Evolutionary conservation across 2,113 vertebrate species (phyloP).

Genomic region (Butorides virescens): DNA sequence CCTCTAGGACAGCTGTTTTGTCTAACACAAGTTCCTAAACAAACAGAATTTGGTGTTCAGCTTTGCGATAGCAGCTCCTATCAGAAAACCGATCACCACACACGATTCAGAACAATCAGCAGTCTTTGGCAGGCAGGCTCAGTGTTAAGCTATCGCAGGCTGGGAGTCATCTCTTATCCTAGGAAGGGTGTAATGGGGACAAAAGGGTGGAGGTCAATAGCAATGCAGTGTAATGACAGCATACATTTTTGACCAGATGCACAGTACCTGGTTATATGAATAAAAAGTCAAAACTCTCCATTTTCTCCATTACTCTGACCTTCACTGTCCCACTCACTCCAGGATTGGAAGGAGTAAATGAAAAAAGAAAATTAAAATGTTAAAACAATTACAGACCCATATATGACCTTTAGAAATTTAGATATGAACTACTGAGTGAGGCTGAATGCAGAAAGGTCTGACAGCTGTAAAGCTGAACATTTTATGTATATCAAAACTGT

Average conservation of each 20-base stretch:
- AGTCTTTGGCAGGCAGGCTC: neutral
- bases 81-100: slow-evolving; percentile 1
- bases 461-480: slow-evolving; percentile 52
- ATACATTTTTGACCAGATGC: neutral
- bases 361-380: slow-evolving; percentile 51
- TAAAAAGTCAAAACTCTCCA: neutral
- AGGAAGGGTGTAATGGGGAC: neutral
- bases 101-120: slow-evolving; percentile 12
- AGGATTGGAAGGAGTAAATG: neutral
- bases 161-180: slow-evolving; percentile 16
- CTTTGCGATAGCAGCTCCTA: neutral
- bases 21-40: slow-evolving; percentile 35
- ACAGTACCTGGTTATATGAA: neutral
- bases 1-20: slow-evolving; percentile 29
- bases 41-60: slow-evolving; percentile 16
- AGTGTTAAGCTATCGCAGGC: neutral
- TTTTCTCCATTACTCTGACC: slow-evolving; percentile 33
- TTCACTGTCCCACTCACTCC: neutral
- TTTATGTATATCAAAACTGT: neutral
- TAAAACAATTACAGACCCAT: slow-evolving; percentile 37
- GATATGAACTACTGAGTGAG: slow-evolving; percentile 11
- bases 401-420: slow-evolving; percentile 56
- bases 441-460: slow-evolving; percentile 25
- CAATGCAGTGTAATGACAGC: neutral
- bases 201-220: neutral